A percentile compares a stretch with the other conserved stretches of the same genome.
Evolutionary conservation across 2,888 invertebrate species (phyloP).

Genomic region (Melipona beecheii): DNA sequence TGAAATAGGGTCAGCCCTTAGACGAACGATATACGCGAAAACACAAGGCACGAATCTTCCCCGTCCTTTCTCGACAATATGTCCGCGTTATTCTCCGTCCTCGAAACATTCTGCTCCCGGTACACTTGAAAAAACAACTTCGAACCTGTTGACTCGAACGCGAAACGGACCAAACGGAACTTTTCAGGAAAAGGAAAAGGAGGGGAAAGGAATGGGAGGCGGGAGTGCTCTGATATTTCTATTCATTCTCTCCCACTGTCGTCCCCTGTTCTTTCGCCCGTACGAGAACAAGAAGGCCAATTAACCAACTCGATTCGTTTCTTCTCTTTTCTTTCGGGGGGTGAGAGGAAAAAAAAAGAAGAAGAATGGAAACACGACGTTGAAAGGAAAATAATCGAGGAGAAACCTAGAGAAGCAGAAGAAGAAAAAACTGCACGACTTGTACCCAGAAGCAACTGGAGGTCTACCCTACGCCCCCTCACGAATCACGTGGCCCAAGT

Average conservation of each 20-base stretch:
- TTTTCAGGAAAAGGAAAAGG: conserved; percentile 3
- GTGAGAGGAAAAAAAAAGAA: background rate
- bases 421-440: too few relatives aligned
- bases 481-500: too few relatives aligned
- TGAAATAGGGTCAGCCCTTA: conserved; percentile 14
- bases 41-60: background rate
- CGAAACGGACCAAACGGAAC: background rate
- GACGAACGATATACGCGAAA: background rate
- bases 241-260: background rate
- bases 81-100: conserved; percentile 17
- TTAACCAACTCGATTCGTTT: conserved; percentile 16
- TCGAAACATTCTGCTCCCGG: conserved; percentile 7
- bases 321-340: background rate
- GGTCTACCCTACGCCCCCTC: too few relatives aligned
- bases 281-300: background rate
- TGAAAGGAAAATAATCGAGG: background rate
- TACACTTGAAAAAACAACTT: conserved; percentile 4
- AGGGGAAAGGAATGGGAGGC: background rate
- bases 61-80: background rate
- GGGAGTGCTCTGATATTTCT: background rate
- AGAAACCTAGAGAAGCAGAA: background rate
- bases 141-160: conserved; percentile 20
- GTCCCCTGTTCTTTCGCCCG: background rate
- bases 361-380: too few relatives aligned
- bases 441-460: too few relatives aligned